These are phyloP conservation scores for Neolamprologus fasciatus DNA, from an alignment of 2,113 vertebrate genomes.

Conservation along the genomic window DNA sequence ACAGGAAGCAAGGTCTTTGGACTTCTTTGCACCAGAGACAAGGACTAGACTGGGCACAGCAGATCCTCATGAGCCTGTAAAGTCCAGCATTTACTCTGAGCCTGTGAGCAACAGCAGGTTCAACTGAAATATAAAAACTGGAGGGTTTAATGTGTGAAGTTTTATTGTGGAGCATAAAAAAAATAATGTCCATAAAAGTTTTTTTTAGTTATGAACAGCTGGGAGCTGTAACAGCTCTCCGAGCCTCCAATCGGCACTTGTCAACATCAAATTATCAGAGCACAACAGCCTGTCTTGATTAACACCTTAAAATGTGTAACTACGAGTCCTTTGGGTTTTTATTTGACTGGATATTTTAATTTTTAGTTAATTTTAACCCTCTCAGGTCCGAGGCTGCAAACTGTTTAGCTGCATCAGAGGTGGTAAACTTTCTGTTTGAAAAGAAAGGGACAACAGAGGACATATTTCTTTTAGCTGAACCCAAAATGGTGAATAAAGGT, in stretches of 20 bases:
- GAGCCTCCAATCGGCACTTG: not conserved
- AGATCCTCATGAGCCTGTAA: not conserved
- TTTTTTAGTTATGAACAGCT: not conserved
- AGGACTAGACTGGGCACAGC: not conserved
- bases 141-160: not conserved
- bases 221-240: not conserved
- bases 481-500: not conserved
- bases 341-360: not conserved
- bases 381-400: not conserved
- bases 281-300: not conserved
- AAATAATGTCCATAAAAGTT: not conserved
- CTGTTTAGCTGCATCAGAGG: not conserved
- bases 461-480: not conserved
- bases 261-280: not conserved
- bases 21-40: not conserved
- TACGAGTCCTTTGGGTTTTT: not conserved
- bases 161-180: not conserved
- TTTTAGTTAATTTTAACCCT: not conserved
- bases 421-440: not conserved
- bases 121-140: not conserved
- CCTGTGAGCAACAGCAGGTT: not conserved
- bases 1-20: not conserved
- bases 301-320: not conserved
- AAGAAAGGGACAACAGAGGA: not conserved
- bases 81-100: not conserved